phyloP scores from a whole-genome alignment of 2,888 invertebrate species.

The Drosophila ustulata region DNA sequence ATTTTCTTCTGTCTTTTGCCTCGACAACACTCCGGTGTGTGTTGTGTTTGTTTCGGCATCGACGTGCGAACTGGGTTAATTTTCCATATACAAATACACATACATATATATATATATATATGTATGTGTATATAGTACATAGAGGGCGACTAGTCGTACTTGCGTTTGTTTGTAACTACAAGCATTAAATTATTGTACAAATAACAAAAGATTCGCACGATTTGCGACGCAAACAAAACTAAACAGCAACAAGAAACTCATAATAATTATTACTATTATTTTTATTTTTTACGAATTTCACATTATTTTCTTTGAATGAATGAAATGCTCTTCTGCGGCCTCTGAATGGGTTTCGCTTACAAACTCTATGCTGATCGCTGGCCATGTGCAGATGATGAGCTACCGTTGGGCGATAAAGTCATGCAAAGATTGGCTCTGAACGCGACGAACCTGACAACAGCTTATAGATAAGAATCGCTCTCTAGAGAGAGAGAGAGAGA shows the following conservation, averaged over 20 bases:
- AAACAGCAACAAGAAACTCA: conserved; percentile 21
- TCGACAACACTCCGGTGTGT: conserved; percentile 46
- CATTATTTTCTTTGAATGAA: conserved; percentile 57
- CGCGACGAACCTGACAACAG: conserved; percentile 26
- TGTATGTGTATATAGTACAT: conserved; percentile 1
- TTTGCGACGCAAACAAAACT: conserved; percentile 49
- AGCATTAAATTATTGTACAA: conserved; percentile 57
- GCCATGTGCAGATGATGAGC: conserved; percentile 9
- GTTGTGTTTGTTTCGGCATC: conserved; percentile 62
- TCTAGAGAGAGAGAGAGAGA: not conserved
- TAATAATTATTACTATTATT: conserved; percentile 30
- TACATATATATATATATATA: conserved; percentile 18
- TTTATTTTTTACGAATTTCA: conserved; percentile 46
- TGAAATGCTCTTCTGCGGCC: conserved; percentile 20
- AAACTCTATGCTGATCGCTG: not conserved
- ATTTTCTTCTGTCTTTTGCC: conserved; percentile 38
- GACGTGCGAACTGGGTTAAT: conserved; percentile 81
- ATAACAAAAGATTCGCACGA: conserved; percentile 67
- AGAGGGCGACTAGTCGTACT: conserved; percentile 29
- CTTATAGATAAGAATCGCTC: conserved; percentile 38
- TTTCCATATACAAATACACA: conserved; percentile 64
- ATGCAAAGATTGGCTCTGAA: conserved; percentile 11
- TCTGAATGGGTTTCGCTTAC: conserved; percentile 32
- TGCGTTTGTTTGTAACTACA: conserved; percentile 50
- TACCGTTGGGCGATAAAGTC: conserved; percentile 25